Percentiles rank a stretch among this genome's conserved stretches.
phyloP scores from a whole-genome alignment of 92 coral and sea anemone genomes.

The Paramuricea clavata region DNA sequence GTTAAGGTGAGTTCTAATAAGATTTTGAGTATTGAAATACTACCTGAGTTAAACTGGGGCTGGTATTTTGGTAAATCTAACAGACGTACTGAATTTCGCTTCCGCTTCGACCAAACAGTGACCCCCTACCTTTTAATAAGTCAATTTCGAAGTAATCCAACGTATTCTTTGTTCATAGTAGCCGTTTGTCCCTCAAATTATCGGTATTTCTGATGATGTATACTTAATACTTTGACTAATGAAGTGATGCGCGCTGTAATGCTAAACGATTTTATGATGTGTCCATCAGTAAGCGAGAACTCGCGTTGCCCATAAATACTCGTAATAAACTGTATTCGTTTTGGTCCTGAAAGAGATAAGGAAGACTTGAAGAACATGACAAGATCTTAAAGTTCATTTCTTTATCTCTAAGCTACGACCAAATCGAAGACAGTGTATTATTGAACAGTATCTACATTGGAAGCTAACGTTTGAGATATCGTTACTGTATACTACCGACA shows the following conservation, averaged over 20 bases:
- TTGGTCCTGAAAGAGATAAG: neutral
- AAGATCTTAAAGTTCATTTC: neutral
- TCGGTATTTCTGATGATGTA: neutral
- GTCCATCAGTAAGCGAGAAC: neutral
- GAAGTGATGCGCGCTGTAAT: neutral
- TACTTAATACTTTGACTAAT: neutral
- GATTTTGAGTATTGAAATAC: neutral
- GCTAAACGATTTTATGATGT: neutral
- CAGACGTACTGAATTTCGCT: neutral
- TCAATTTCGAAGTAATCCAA: neutral
- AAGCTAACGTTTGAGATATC: too few relatives aligned
- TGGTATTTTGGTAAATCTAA: neutral
- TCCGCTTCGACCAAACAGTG: neutral
- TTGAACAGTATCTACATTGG: too few relatives aligned
- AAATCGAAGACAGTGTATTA: neutral
- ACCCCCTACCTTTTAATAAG: constrained; percentile 6
- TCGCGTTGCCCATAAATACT: neutral
- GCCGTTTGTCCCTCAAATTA: neutral
- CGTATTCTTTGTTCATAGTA: neutral
- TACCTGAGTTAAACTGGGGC: neutral
- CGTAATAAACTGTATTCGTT: neutral
- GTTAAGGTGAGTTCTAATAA: neutral
- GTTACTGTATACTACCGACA: too few relatives aligned
- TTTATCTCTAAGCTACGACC: neutral
- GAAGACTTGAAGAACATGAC: too few relatives aligned